Base-by-base conservation (phyloP, 2,113 vertebrate species). In the Tupaia chinensis region DNA sequence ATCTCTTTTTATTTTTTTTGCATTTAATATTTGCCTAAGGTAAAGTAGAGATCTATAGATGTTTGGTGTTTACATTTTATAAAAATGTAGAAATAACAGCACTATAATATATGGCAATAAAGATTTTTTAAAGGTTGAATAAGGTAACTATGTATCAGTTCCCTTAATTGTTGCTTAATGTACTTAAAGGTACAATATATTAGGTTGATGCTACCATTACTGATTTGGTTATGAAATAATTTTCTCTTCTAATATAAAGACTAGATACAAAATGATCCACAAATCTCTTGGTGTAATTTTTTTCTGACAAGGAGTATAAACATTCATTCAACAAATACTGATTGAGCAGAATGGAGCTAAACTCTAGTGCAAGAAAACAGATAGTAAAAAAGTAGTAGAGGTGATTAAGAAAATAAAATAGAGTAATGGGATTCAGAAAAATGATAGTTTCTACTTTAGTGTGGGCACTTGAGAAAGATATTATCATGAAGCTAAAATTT, bases 271-370 rank as follows among this genome's bases (percentile, higher is more conserved):
- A 94, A 93, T 29, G 32, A 29, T 32, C 58, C 58, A 76, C 61
- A 81, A 91, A 63, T 88, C 53, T 58, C 34, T 76, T 77, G 77
- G 44, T 85, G 44, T 13, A n/a, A 34, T 80, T 87, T 82, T 87
- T 82, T 88, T 74, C 70, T 87, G 66, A 53, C 63, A n/a, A 73
- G 14, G 34, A 87, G 44, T 91, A 54, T 19, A 96, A 61, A 76
- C 56, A 91, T 88, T 87, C 11, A 56, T 85, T 92, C n/a, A 77
- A 44, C 27, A 92, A 86, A 74, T 87, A 82, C 92, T 91, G 81
- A 73, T 2, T 79, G 58, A 94, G 25, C 65, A 77, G 56, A 79
- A 83, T 34, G n/a, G 56, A 29, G 5, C 53, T 87, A 76, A 90
- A 56, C 93, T 91, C 82, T 81, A 60, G 27, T 58, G 29, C 29